phyloP scores from a whole-genome alignment of 2,888 invertebrate genomes.

The Scaptomyza polygonia region DNA sequence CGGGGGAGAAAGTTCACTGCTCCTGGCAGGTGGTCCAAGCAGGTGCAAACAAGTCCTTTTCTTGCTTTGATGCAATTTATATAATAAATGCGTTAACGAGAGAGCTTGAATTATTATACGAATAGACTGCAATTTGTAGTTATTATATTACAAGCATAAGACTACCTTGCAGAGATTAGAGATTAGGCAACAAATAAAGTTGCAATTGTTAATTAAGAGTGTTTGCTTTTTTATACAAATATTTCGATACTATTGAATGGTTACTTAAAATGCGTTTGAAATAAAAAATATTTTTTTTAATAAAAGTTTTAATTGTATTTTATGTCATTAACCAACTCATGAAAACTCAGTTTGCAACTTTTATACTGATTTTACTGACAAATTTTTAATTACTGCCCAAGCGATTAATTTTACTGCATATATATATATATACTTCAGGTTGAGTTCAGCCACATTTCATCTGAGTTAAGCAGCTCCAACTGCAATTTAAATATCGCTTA shows the following conservation, averaged over 20 bases:
- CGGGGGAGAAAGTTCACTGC: conserved; percentile 37
- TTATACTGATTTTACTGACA: background rate
- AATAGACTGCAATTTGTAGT: background rate
- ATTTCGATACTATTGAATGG: background rate
- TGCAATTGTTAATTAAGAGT: background rate
- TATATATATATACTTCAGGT: conserved; percentile 1
- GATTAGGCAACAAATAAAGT: background rate
- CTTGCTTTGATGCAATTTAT: conserved; percentile 37
- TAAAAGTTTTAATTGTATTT: too few relatives aligned
- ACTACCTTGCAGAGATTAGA: background rate
- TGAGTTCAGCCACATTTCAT: conserved; percentile 5
- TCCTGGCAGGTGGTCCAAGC: conserved; percentile 41
- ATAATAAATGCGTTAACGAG: conserved; percentile 42
- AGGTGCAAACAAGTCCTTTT: conserved; percentile 27
- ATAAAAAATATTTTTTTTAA: too few relatives aligned
- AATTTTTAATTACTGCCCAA: background rate
- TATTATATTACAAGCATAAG: background rate
- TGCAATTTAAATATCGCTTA: conserved; percentile 48
- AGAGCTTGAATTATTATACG: background rate
- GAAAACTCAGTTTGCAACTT: too few relatives aligned
- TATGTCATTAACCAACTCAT: too few relatives aligned
- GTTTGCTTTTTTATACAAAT: background rate
- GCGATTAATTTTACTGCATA: background rate
- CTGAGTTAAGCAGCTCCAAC: conserved; percentile 1
- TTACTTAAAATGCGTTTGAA: too few relatives aligned